Base-by-base conservation (phyloP, 2,888 invertebrate species). In the Sceliomorpha sp. region DNA sequence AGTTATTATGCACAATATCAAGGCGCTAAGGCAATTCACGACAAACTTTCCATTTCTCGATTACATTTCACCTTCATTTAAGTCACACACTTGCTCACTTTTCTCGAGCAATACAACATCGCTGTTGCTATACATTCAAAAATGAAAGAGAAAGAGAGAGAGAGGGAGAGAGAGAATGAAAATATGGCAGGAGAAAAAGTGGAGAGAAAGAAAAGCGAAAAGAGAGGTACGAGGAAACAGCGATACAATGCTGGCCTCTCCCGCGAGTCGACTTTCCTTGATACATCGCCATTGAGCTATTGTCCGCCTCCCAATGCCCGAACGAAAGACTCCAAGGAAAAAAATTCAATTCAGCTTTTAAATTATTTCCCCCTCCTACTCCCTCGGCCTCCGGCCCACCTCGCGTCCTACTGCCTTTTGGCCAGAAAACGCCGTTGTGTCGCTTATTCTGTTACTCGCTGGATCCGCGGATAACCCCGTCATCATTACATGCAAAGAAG, bases 311-410 rank as follows among this genome's bases (percentile, higher is more conserved):
- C 87, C 87, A 86, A 87, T 87, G 85, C 84, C 86, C 82, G 84
- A 86, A 87, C 86, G 85, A 86, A 87, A 86, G 86, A 85, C 85
- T 85, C 85, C 79, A 79, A 84, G 83, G 80, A 83, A 83, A 86
- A 87, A 88, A 86, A 88, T 88, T 86, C 87, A 87, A 88, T 88
- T 87, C 87, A 87, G 87, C 87, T 88, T 88, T 87, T 87, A 87
- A 87, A 87, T 87, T 87, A 87, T 88, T 87, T 85, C 82, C 82
- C 81, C 73, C 70, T 58, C 53, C 67, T 69, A 67, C 71, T 59
- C 75, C 42, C 56, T 58, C 51, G 58, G 73, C 62, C 55, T 50
- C 67, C 56, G 55, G 55, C 63, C 73, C 67, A 71, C 68, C 76
- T 72, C 71, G 58, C 72, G 72, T 77, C 71, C 70, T 68, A 70